phyloP scores from a whole-genome alignment of 2,113 vertebrate genomes.

The Neopipo cinnamomea region DNA sequence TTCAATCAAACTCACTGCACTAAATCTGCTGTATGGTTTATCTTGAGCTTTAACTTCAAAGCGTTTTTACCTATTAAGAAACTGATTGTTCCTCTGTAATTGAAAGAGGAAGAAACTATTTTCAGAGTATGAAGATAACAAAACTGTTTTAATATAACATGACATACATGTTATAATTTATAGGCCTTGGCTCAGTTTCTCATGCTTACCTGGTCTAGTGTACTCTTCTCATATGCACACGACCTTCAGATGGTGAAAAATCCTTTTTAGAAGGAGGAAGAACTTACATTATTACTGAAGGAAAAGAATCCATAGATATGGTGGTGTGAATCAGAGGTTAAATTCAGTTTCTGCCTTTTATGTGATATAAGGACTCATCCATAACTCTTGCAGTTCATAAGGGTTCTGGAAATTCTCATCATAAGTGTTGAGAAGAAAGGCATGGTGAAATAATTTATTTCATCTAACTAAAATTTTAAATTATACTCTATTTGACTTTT shows the following conservation, averaged over 20 bases:
- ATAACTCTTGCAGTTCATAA: slow-evolving; percentile 34
- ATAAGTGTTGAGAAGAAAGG: background rate
- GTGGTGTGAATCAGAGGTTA: slow-evolving; percentile 38
- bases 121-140: slow-evolving; percentile 54
- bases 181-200: background rate
- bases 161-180: slow-evolving; percentile 27
- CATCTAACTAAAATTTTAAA: background rate
- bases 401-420: slow-evolving; percentile 13
- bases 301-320: background rate
- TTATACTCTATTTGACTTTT: background rate
- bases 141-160: slow-evolving; percentile 8
- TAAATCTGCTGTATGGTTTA: slow-evolving; percentile 62
- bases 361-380: background rate
- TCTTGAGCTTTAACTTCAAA: slow-evolving; percentile 60
- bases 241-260: slow-evolving; percentile 20
- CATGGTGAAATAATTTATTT: background rate
- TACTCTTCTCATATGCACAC: background rate
- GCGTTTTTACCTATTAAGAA: slow-evolving; percentile 46
- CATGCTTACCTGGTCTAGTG: slow-evolving; percentile 24
- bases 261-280: background rate
- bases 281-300: background rate
- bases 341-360: slow-evolving; percentile 40
- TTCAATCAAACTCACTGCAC: slow-evolving; percentile 57
- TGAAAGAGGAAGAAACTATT: slow-evolving; percentile 62
- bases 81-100: slow-evolving; percentile 30